These are phyloP conservation scores for Platyscapa corneri DNA, from an alignment of 1,140 invertebrate species.

Conservation along the genomic window DNA sequence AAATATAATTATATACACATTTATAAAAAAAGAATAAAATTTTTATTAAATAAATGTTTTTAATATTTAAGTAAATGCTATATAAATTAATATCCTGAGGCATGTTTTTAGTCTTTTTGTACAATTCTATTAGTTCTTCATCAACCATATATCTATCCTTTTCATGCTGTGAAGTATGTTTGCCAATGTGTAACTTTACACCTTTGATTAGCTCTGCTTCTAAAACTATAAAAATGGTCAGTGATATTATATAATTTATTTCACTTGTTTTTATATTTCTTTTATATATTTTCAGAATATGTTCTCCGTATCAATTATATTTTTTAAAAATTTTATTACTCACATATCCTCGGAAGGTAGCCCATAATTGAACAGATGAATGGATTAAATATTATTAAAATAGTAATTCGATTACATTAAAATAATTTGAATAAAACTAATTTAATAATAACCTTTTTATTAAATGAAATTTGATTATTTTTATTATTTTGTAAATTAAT, in stretches of 20 bases:
- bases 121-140: constrained; percentile 81
- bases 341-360: constrained; percentile 81
- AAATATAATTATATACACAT: constrained; percentile 54
- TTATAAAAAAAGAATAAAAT: constrained; percentile 47
- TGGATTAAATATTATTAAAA: constrained; percentile 68
- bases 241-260: constrained; percentile 74
- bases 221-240: constrained; percentile 81
- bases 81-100: not conserved
- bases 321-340: constrained; percentile 82
- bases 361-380: constrained; percentile 84
- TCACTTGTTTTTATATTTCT: constrained; percentile 83
- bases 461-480: constrained; percentile 84
- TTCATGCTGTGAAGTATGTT: constrained; percentile 77
- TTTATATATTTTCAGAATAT: constrained; percentile 84
- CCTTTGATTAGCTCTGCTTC: constrained; percentile 84
- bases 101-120: constrained; percentile 68
- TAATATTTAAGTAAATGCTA: not conserved
- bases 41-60: constrained; percentile 47
- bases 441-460: constrained; percentile 80
- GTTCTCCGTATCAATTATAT: constrained; percentile 82
- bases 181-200: constrained; percentile 80
- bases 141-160: constrained; percentile 86
- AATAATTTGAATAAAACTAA: not conserved
- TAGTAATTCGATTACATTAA: not conserved
- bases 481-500: constrained; percentile 83